These are phyloP conservation scores for Xenentodon cancila DNA, from an alignment of 2,797 vertebrate species.

Conservation along the genomic window DNA sequence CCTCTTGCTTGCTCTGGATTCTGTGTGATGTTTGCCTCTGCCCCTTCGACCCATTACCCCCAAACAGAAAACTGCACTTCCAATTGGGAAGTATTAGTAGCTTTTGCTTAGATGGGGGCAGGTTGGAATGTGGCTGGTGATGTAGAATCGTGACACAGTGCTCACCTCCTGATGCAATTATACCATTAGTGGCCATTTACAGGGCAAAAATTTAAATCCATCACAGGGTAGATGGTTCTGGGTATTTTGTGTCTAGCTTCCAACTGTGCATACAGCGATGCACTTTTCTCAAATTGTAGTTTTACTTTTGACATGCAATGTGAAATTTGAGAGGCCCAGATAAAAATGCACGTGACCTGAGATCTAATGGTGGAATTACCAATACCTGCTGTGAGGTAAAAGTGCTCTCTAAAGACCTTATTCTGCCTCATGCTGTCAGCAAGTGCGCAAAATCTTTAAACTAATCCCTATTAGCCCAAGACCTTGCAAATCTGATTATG, in stretches of 20 bases:
- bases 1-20: not conserved
- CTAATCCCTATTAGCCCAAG: slow-evolving; percentile 89
- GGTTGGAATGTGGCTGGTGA: slow-evolving; percentile 32
- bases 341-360: slow-evolving; percentile 8
- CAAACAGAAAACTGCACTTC: not conserved
- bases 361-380: slow-evolving; percentile 36
- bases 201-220: not conserved
- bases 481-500: slow-evolving; percentile 88
- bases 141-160: slow-evolving; percentile 27
- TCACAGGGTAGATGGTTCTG: not conserved
- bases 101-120: slow-evolving; percentile 25
- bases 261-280: slow-evolving; percentile 1
- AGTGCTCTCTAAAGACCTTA: slow-evolving; percentile 55
- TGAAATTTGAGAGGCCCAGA: not conserved
- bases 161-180: slow-evolving; percentile 29
- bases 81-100: slow-evolving; percentile 28
- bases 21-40: not conserved
- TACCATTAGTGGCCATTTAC: not conserved
- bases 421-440: slow-evolving; percentile 63
- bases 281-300: not conserved
- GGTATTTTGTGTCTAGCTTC: not conserved
- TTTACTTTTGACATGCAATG: slow-evolving; percentile 1
- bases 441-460: slow-evolving; percentile 70
- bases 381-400: slow-evolving; percentile 54
- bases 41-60: slow-evolving; percentile 1